A percentile compares a stretch with the other conserved stretches of the same genome.
Evolutionary conservation across 1,140 invertebrate species (phyloP).

Genomic region (Formica exsecta): DNA sequence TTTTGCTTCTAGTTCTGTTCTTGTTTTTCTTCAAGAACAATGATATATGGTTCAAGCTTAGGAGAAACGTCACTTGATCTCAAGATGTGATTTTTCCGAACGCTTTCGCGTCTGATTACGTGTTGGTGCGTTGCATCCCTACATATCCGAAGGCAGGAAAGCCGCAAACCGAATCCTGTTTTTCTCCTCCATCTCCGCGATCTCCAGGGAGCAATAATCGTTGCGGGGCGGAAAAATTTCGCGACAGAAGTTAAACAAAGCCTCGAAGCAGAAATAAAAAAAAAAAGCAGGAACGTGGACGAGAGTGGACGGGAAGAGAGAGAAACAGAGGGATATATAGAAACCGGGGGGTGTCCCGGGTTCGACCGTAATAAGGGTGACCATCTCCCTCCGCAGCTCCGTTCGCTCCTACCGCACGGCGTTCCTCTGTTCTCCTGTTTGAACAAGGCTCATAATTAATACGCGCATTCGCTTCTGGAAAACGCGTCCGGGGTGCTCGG

Average conservation of each 20-base stretch:
- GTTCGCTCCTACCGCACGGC: constrained; percentile 55
- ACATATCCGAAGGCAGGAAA: constrained; percentile 44
- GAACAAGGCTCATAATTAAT: constrained; percentile 86
- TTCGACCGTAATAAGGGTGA: constrained; percentile 82
- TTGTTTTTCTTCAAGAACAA: not conserved
- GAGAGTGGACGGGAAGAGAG: constrained; percentile 42
- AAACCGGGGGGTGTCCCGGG: constrained; percentile 58
- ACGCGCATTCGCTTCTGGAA: constrained; percentile 82
- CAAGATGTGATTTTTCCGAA: constrained; percentile 25
- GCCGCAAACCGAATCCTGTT: constrained; percentile 63
- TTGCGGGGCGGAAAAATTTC: constrained; percentile 81
- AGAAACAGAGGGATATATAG: constrained; percentile 34
- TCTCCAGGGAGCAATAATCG: constrained; percentile 84
- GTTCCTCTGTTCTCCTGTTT: constrained; percentile 82
- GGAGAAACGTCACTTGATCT: not conserved
- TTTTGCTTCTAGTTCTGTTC: constrained; percentile 26
- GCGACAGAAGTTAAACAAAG: constrained; percentile 84
- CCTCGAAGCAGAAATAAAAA: constrained; percentile 75
- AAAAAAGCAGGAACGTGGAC: constrained; percentile 62
- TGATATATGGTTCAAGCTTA: constrained; percentile 11
- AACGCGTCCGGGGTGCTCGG: constrained; percentile 68
- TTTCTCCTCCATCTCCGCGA: constrained; percentile 71
- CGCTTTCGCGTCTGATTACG: not conserved
- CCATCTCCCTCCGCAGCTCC: constrained; percentile 68
- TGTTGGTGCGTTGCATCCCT: constrained; percentile 29